phyloP scores from a whole-genome alignment of 92 coral and sea anemone species.

The Bergia sp. region DNA sequence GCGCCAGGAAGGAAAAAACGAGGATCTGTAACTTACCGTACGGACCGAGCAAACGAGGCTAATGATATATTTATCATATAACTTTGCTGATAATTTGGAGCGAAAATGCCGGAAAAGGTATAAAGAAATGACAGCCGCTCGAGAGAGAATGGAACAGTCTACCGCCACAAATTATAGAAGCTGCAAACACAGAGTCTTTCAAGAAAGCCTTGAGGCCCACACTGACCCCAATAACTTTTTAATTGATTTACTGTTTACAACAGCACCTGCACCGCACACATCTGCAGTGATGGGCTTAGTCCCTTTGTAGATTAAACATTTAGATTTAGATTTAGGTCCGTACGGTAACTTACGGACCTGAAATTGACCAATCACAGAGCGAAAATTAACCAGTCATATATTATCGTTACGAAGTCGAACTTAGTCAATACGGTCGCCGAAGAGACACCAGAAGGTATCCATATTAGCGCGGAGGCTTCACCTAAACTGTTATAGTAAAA shows the following conservation, averaged over 20 bases:
- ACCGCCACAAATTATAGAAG: constrained; percentile 23
- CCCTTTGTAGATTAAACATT: not conserved
- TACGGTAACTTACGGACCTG: too few species aligned
- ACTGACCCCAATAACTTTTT: constrained; percentile 25
- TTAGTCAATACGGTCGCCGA: not conserved
- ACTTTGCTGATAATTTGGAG: not conserved
- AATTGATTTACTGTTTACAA: constrained; percentile 16
- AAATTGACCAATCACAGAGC: not conserved
- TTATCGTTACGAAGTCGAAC: too few species aligned
- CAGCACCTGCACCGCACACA: constrained; percentile 7
- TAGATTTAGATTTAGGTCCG: not conserved
- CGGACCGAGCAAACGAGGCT: too few species aligned
- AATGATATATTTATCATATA: not conserved
- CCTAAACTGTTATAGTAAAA: constrained; percentile 2
- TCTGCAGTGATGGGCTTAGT: not conserved
- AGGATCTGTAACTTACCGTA: too few species aligned
- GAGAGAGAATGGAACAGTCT: constrained; percentile 18
- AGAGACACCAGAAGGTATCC: not conserved
- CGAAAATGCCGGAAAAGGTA: constrained; percentile 6
- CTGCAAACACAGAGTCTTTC: constrained; percentile 25
- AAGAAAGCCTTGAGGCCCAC: constrained; percentile 27
- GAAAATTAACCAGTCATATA: too few species aligned
- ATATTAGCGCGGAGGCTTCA: constrained; percentile 6
- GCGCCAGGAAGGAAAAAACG: too few species aligned
- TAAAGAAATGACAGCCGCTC: constrained; percentile 6